Evolutionary conservation across 37 sponge, comb jelly and placozoan genomes (phyloP), one percentile per base, ranked within the genome.

Genomic region (Eunapius fragilis): DNA sequence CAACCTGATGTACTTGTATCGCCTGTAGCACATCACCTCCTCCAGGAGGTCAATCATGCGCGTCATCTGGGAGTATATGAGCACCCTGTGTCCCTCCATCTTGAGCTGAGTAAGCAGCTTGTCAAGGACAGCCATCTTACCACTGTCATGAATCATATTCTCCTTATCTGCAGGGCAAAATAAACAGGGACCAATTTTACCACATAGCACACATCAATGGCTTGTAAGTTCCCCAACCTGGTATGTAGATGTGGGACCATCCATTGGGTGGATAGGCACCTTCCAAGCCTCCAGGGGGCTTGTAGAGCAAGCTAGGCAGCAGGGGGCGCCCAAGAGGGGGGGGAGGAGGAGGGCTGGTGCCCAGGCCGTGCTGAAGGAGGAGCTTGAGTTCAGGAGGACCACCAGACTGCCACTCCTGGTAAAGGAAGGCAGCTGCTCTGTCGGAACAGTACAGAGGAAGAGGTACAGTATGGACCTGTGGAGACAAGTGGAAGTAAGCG

Each of bases 41-140:
- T 96, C 98, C 37, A 98, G 82, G 50, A 98, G 78, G 82, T 98
- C 98, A 72, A 98, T 98, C 93, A 96, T 89, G 6, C 89, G 82
- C 5, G 98, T 98, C 98, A 98, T 98, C 86, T 96, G 98, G 2
- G 96, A 98, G 87, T 98, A 98, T 31, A 98, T 84, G 31, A 98
- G 87, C 35, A 98, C 98, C 22, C 96, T 79, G 71, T 98, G 98
- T 0, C 89, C 92, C 47, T 96, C 98, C 25, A 37, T 22, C 87
- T 98, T 96, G 71, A 98, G 84, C 75, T 84, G 68, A 27, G 86
- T 75, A 23, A 98, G 81, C 76, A 98, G 84, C 77, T 79, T 88
- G 85, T 98, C 98, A 70, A 98, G 87, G 17, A 96, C 93, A 9
- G 41, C 67, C 96, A 98, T 88, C 89, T 98, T 98, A 11, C 94